These are phyloP conservation scores for Choloepus didactylus DNA, from an alignment of 2,797 vertebrate species.

Conservation along the genomic window DNA sequence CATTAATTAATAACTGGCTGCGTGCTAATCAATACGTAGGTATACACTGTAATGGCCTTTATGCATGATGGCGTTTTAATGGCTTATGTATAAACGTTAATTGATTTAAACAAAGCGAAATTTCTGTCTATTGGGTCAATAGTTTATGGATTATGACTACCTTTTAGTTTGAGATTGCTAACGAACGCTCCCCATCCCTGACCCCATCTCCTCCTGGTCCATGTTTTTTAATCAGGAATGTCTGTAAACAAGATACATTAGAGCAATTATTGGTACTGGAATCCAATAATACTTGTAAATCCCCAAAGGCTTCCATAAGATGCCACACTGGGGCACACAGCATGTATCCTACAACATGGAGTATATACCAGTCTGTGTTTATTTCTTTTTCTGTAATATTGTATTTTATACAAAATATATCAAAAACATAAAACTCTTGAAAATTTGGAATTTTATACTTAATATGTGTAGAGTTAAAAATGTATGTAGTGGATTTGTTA, in stretches of 20 bases:
- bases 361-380: background rate
- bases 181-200: background rate
- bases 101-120: slow-evolving; percentile 75
- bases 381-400: slow-evolving; percentile 9
- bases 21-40: slow-evolving; percentile 75
- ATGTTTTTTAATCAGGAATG: slow-evolving; percentile 69
- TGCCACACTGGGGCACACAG: background rate
- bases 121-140: slow-evolving; percentile 74
- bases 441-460: background rate
- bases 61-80: slow-evolving; percentile 78
- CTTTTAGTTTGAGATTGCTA: slow-evolving; percentile 73
- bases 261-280: slow-evolving; percentile 55
- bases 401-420: slow-evolving; percentile 5
- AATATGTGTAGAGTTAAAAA: background rate
- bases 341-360: background rate
- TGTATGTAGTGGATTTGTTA: background rate
- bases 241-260: slow-evolving; percentile 64
- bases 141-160: slow-evolving; percentile 56
- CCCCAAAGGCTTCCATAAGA: background rate
- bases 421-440: background rate
- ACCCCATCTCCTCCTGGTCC: background rate
- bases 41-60: slow-evolving; percentile 75
- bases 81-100: slow-evolving; percentile 80
- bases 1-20: slow-evolving; percentile 81
- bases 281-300: slow-evolving; percentile 56